phyloP scores from a whole-genome alignment of 2,797 vertebrate species.

The Kryptolebias ocellatus region DNA sequence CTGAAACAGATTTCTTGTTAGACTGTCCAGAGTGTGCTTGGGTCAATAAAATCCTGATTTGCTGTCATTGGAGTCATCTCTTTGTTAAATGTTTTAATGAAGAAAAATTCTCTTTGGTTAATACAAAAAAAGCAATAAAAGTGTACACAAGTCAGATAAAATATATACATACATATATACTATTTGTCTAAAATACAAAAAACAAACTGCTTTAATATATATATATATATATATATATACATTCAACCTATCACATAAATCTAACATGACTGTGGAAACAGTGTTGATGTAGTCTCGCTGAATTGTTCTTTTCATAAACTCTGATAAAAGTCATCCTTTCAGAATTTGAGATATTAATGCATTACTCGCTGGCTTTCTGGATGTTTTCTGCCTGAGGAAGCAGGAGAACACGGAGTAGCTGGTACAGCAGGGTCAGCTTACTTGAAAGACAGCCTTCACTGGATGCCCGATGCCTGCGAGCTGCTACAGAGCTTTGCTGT shows the following conservation, averaged over 20 bases:
- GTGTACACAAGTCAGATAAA: too few relatives aligned
- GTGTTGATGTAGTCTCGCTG: background rate
- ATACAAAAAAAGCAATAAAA: too few relatives aligned
- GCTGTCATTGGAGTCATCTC: too few relatives aligned
- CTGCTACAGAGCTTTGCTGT: slow-evolving; percentile 44
- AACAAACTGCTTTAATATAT: too few relatives aligned
- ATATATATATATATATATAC: too few relatives aligned
- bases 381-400: slow-evolving; percentile 31
- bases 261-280: background rate
- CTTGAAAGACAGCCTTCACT: slow-evolving; percentile 36
- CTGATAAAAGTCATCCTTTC: background rate
- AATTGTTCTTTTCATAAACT: slow-evolving; percentile 10
- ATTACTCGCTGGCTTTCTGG: background rate
- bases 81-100: too few relatives aligned
- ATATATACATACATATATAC: too few relatives aligned
- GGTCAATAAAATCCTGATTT: too few relatives aligned
- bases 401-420: slow-evolving; percentile 21
- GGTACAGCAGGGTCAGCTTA: slow-evolving; percentile 29
- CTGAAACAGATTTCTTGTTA: too few relatives aligned
- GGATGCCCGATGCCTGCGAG: slow-evolving; percentile 35
- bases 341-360: slow-evolving; percentile 17
- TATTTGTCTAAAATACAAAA: too few relatives aligned
- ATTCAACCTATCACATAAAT: background rate
- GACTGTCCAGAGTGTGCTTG: too few relatives aligned
- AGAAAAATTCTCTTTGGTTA: too few relatives aligned